Evolutionary conservation across 2,888 invertebrate genomes (phyloP).

Genomic region (Aleiodes testaceus): DNA sequence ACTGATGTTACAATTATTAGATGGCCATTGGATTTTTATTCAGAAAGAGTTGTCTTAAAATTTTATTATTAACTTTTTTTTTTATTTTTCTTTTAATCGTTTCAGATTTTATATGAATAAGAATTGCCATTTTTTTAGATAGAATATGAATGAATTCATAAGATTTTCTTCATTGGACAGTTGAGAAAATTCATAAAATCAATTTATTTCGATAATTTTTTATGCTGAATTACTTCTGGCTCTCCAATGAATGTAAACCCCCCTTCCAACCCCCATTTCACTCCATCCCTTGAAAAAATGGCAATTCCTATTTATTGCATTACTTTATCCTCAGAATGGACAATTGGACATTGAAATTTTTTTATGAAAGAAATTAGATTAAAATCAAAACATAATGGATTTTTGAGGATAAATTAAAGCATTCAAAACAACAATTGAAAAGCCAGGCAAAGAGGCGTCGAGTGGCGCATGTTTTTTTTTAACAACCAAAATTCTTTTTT

Average conservation of each 20-base stretch:
- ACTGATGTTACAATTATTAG: slow-evolving; percentile 16
- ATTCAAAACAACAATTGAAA: slow-evolving; percentile 50
- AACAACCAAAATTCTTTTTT: background rate
- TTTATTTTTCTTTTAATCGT: slow-evolving; percentile 52
- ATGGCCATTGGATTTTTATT: slow-evolving; percentile 46
- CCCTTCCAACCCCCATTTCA: no score
- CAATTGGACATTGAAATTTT: slow-evolving; percentile 34
- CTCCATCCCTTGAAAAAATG: slow-evolving; percentile 41
- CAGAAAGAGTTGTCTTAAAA: slow-evolving; percentile 26
- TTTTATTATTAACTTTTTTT: slow-evolving; percentile 52
- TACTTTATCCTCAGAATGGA: slow-evolving; percentile 23
- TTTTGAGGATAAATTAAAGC: slow-evolving; percentile 17
- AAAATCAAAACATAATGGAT: no score
- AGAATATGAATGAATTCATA: no score
- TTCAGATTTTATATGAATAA: slow-evolving; percentile 64
- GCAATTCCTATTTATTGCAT: slow-evolving; percentile 66
- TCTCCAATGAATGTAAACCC: background rate
- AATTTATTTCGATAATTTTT: background rate
- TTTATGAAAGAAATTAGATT: no score
- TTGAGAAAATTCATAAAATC: no score
- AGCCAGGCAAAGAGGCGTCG: slow-evolving; percentile 57
- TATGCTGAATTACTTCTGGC: slow-evolving; percentile 5
- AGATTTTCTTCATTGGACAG: no score
- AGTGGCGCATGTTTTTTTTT: slow-evolving; percentile 57
- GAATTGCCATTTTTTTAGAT: slow-evolving; percentile 61